Evolutionary conservation across 2,797 vertebrate species (phyloP), one percentile per base, ranked within the genome.

Genomic region (Gorsachius magnificus): DNA sequence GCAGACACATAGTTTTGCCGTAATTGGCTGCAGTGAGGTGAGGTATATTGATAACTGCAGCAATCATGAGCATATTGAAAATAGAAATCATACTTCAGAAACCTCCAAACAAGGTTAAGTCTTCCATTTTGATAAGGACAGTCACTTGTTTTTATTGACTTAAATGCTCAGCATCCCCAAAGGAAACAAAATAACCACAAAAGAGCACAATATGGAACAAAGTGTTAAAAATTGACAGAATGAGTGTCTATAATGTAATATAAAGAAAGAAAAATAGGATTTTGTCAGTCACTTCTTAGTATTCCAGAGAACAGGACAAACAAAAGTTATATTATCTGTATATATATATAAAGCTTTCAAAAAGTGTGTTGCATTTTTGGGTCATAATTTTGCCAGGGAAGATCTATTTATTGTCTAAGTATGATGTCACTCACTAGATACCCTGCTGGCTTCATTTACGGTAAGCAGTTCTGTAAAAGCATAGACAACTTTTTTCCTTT

Each of bases 321-420:
- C 79, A 36, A 53, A 75, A 69, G 56, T 45, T 68, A 4, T 17
- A 16, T 68, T 19, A 19, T 50, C 4, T 48, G 11, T 74, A 6
- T 51, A 19, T 50, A 24, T 46, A 58, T 66, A 43, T 85, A 48
- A 80, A 57, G 43, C 31, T 91, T 93, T 82, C 13, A 21, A 68
- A 82, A 78, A 68, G 11, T 43, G 9, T 64, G 36, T 83, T 87
- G 71, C 46, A 45, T 60, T 87, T 95, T 91, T 69, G 51, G 38
- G 45, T 93, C 85, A 57, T 91, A 93, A 76, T 74, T 93, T 93
- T 87, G 24, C 89, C 19, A 48, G 38, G 51, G 43, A 89, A 81
- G 65, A 61, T 85, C 53, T 96, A 79, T 92, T 88, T 96, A 76
- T 96, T 95, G 38, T 60, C 91, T 22, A 72, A 95, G 48, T 79